Base-by-base conservation (phyloP, 2,888 invertebrate species). In the Acanthacorydalis orientalis region DNA sequence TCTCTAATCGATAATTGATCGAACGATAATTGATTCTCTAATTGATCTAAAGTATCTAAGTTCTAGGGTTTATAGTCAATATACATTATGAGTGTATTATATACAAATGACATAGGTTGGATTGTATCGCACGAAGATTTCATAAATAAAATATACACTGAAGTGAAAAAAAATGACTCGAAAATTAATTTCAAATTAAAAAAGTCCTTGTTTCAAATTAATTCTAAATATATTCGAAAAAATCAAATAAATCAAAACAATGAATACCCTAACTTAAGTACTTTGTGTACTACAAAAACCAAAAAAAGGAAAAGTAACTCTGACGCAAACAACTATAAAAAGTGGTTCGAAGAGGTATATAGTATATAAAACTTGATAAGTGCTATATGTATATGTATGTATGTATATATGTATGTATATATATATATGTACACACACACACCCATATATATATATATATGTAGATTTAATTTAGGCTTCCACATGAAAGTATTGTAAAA, bases 41-140 rank as follows among this genome's bases (percentile, higher is more conserved):
- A n/a, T n/a, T n/a, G n/a, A n/a, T n/a, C n/a, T n/a, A n/a, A n/a
- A n/a, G n/a, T n/a, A n/a, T n/a, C n/a, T n/a, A n/a, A n/a, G n/a
- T n/a, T n/a, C n/a, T n/a, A n/a, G n/a, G n/a, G n/a, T n/a, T n/a
- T n/a, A n/a, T n/a, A n/a, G n/a, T n/a, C n/a, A n/a, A n/a, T n/a
- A n/a, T n/a, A n/a, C n/a, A n/a, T n/a, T n/a, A 72, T 72, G 72
- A 69, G 70, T 54, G 52, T 70, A 39, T 53, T 69, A 48, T 60
- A 59, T 46, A 51, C 54, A 31, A 58, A 58, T 42, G 57, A 64
- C 10, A 57, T 61, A 38, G 73, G 72, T 23, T 69, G 66, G 63
- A 62, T 71, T 38, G 59, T 75, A 54, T 74, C 71, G 10, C 73
- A 74, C 54, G 58, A 65, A 52, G 53, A 63, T 34, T 69, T 65